Percentiles rank a stretch among this genome's conserved stretches.
phyloP scores from a whole-genome alignment of 2,113 vertebrate genomes.

The Apodemus speciosus region DNA sequence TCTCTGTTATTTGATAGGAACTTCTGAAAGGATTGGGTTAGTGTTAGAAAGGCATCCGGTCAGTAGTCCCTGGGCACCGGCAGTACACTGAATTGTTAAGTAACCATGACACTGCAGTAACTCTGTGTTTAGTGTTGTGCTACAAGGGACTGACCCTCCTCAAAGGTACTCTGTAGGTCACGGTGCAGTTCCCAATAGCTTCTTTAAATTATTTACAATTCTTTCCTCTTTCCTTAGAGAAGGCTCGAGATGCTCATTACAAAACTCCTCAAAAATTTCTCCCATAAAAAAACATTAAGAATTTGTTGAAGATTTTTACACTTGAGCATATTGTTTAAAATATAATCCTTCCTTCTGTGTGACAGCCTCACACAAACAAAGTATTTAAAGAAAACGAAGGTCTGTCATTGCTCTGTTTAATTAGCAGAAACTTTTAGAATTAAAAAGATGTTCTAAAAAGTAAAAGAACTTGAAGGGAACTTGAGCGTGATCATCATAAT shows the following conservation, averaged over 20 bases:
- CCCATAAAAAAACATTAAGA: constrained; percentile 63
- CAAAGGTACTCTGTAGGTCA: neutral
- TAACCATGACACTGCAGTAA: neutral
- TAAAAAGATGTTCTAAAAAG: constrained; percentile 39
- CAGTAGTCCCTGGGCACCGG: neutral
- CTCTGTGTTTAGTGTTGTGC: neutral
- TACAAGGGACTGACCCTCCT: neutral
- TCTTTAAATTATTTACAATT: neutral
- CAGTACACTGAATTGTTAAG: neutral
- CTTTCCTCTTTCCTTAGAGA: neutral
- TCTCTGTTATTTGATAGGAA: neutral
- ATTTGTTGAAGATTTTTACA: constrained; percentile 74
- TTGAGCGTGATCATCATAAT: constrained; percentile 50
- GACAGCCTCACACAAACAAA: constrained; percentile 75
- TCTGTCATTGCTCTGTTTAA: constrained; percentile 75
- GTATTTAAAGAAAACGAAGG: constrained; percentile 74
- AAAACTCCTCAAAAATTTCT: constrained; percentile 54
- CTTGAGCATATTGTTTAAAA: constrained; percentile 78
- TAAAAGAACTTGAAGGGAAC: constrained; percentile 50
- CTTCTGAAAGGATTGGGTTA: neutral
- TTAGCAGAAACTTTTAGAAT: constrained; percentile 69
- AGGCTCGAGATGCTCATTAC: constrained; percentile 46
- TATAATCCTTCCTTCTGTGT: constrained; percentile 68
- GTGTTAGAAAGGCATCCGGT: neutral
- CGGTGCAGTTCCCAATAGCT: neutral